Base-by-base conservation (phyloP, 35 echinoderm and acorn worm species). In the Lytechinus pictus region DNA sequence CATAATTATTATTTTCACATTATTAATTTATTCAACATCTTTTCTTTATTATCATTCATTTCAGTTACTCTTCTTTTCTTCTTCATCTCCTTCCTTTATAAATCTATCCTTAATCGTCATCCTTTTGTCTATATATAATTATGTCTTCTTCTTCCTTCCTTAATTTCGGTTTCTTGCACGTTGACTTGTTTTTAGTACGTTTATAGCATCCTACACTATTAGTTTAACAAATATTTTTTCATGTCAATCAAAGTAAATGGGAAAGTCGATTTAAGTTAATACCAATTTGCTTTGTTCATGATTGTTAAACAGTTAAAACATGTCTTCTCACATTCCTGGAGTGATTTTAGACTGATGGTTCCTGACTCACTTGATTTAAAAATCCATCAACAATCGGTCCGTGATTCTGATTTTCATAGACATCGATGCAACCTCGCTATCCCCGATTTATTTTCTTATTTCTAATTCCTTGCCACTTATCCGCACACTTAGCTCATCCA, bases 311-410 rank as follows among this genome's bases (percentile, higher is more conserved):
- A 79, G 66, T 79, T n/a, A 71, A 71, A 6, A 71, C 14, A 79
- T 79, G 66, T 79, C 19, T 79, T 24, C 4, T 19, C 66, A 79
- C 66, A 79, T n/a, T 79, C 66, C 66, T 19, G 21, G 8, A 24
- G 66, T 6, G 66, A 79, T 79, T 79, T 24, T 24, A 24, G 19
- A 24, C 66, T 79, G 19, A 14, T 24, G 8, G 19, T 19, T 79
- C 66, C 66, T 79, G 66, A 79, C 66, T 79, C 66, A 79, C 66
- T 79, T 79, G 66, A 79, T 79, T 71, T 79, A 16, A 79, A 79
- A 79, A 79, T 79, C 66, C 66, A 79, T 79, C 66, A 79, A 79
- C 66, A 24, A 79, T 24, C 19, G 66, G 4, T 79, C 66, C 19
- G 8, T 79, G 66, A 79, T 24, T 27, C 66, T 10, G 4, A 79